Conservation (phyloP, 2,797 vertebrate genomes). For the Adelosebastes latens region DNA sequence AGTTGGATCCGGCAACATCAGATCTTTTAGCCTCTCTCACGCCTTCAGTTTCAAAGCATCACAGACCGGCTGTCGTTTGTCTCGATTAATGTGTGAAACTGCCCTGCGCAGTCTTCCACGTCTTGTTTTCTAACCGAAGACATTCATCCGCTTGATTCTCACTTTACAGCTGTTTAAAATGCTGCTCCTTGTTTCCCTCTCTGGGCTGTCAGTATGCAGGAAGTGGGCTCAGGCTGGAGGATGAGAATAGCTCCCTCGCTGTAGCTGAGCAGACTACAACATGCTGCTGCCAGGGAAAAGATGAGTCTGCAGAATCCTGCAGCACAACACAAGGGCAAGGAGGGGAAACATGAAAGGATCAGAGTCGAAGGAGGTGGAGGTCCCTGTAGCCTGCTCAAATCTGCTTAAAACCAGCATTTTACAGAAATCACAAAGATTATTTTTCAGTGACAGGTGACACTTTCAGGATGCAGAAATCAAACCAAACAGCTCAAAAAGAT, state of each 20-base stretch:
- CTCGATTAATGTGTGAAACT: not conserved
- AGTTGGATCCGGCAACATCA: not conserved
- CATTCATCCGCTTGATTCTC: not conserved
- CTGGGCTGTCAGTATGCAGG: slow-evolving; percentile 39
- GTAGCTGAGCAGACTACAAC: slow-evolving; percentile 44
- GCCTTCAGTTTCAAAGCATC: slow-evolving; percentile 4
- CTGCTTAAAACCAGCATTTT: not conserved
- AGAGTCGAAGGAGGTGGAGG: slow-evolving; percentile 8
- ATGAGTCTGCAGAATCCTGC: slow-evolving; percentile 72
- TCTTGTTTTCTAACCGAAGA: not conserved
- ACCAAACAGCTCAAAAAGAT: not conserved
- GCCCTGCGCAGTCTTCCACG: not conserved
- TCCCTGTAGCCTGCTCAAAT: not conserved
- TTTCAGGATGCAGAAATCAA: not conserved
- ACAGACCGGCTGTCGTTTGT: not conserved
- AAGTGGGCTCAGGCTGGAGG: slow-evolving; percentile 14
- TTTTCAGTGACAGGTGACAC: not conserved
- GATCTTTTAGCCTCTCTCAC: not conserved
- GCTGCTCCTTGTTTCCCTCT: slow-evolving; percentile 19
- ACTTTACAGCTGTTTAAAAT: slow-evolving; percentile 47
- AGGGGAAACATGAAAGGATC: slow-evolving; percentile 28
- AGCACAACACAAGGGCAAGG: slow-evolving; percentile 55
- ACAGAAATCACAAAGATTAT: not conserved
- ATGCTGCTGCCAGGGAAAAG: slow-evolving; percentile 52
- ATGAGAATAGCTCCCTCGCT: slow-evolving; percentile 50